Evolutionary conservation across 2,888 invertebrate species (phyloP).

Genomic region (Tenodera sinensis): DNA sequence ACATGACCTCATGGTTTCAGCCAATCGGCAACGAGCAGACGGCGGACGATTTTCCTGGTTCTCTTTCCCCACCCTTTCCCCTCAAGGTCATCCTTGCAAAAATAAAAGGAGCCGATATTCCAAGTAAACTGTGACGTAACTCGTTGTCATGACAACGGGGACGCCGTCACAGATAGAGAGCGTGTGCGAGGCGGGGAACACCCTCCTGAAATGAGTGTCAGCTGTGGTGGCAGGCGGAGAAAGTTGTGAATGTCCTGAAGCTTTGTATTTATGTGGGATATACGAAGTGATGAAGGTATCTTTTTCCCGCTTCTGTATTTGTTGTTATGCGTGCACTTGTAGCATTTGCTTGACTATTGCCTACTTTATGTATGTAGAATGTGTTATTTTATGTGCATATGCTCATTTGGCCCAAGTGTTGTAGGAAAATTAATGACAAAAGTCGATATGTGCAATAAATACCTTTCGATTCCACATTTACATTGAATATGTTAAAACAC

Average conservation of each 20-base stretch:
- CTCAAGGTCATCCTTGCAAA: neutral
- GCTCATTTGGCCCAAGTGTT: no score
- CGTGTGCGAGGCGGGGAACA: neutral
- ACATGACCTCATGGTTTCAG: neutral
- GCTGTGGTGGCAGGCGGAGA: neutral
- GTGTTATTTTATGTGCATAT: no score
- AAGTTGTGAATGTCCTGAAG: neutral
- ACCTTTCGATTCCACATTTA: no score
- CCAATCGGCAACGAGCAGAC: neutral
- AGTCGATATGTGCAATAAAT: no score
- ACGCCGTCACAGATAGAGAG: neutral
- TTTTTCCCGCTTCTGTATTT: no score
- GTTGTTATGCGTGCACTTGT: no score
- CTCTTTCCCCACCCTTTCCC: neutral
- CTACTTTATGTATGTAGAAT: no score
- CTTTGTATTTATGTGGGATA: neutral
- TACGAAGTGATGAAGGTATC: neutral
- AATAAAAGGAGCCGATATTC: neutral
- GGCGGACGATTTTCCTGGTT: neutral
- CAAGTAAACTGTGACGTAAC: neutral
- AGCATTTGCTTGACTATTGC: no score
- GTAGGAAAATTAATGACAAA: no score
- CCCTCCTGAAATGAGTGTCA: neutral
- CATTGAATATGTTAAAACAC: no score
- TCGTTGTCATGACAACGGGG: neutral